Evolutionary conservation across 2,797 vertebrate genomes (phyloP), one percentile per base, ranked within the genome.

Genomic region (Sardinella longiceps): DNA sequence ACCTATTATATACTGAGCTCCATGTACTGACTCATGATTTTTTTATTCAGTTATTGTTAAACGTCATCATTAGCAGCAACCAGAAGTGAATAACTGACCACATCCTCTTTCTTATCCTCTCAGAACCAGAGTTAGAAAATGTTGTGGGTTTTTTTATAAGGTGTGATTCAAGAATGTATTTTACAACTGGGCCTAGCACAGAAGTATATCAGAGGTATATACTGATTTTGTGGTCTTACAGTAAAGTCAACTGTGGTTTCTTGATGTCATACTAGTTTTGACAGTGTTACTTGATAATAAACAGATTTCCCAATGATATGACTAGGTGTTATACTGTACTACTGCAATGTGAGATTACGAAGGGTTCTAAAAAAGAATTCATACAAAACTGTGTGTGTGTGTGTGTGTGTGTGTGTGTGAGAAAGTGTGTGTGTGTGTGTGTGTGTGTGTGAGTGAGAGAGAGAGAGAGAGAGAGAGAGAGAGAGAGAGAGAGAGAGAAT

Each of bases 21-120:
- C 23, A 1, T 5, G 25, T 28, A 11, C 70, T 43, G 37, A 39
- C 23, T 37, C 33, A 77, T 39, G 11, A 20, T 43, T 77, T 23
- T 23, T 77, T 18, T 43, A n/a, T 28, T 66, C 58, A 12, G n/a
- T 14, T 66, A 66, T 3, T 39, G 37, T 33, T 20, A 39, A 23
- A 77, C 18, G 33, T 77, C 7, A 39, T 77, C 70, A 77, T 77
- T 77, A 77, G 33, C 70, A 77, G 37, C 37, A 20, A 77, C 23
- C 37, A 43, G 37, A 23, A 39, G 37, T 77, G 70, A 77, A 77
- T 77, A 77, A 77, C 70, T 77, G 70, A 77, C 70, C 70, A 77
- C 70, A 39, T 77, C 70, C 70, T 77, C 37, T 77, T 39, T 39
- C 70, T 39, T 39, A 77, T 37, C 18, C 70, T 0, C 63, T 33